Conservation (phyloP, 2,113 vertebrate genomes). For the Xiphophorus couchianus region DNA sequence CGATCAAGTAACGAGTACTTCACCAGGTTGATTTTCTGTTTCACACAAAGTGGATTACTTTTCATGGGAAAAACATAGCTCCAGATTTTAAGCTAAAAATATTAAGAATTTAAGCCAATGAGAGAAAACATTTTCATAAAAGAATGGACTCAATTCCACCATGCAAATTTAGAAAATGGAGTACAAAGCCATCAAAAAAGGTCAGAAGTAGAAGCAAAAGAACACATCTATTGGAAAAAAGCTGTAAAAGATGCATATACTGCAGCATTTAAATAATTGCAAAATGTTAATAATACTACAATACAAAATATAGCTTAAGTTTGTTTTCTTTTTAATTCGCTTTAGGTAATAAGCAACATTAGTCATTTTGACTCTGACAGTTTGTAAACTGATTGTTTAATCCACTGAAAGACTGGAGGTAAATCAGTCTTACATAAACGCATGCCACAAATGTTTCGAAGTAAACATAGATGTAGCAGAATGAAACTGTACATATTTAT, state of each 20-base stretch:
- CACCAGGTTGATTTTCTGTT: not conserved
- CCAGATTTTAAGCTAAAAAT: not conserved
- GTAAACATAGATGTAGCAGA: not conserved
- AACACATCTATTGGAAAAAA: not conserved
- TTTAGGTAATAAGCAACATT: not conserved
- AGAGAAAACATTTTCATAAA: not conserved
- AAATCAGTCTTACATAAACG: not conserved
- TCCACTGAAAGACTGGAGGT: not conserved
- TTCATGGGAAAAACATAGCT: not conserved
- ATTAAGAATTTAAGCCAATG: not conserved
- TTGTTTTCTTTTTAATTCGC: too few relatives aligned
- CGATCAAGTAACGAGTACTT: not conserved
- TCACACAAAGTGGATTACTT: too few relatives aligned
- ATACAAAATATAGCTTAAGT: not conserved
- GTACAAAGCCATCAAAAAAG: not conserved
- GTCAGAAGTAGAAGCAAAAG: not conserved
- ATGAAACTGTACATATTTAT: not conserved
- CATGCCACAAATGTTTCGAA: not conserved
- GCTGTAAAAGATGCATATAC: not conserved
- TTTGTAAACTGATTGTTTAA: slow-evolving; percentile 20
- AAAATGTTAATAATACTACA: not conserved
- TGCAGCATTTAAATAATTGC: not conserved
- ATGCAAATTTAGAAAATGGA: not conserved
- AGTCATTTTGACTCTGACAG: slow-evolving; percentile 24
- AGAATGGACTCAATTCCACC: not conserved